phyloP scores from a whole-genome alignment of 2,797 vertebrate genomes.

The Channallabes apus region DNA sequence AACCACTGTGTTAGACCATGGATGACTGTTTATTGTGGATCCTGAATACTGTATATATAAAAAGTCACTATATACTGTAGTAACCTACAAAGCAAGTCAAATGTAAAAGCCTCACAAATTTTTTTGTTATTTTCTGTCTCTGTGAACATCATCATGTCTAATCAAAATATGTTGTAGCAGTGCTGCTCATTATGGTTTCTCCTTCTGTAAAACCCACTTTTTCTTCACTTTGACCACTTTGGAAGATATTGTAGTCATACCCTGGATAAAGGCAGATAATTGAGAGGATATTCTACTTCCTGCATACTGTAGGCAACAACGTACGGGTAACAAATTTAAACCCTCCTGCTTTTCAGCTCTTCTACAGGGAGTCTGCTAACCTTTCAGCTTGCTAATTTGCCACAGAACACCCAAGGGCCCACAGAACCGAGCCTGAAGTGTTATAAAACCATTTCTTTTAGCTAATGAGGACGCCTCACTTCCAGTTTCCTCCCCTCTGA shows the following conservation, averaged over 20 bases:
- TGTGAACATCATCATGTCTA: not conserved
- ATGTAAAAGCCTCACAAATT: not conserved
- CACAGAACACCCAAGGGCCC: conserved; percentile 33
- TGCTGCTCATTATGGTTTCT: not conserved
- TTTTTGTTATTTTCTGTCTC: not conserved
- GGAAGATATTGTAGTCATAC: not conserved
- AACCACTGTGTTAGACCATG: not conserved
- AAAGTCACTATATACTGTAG: not conserved
- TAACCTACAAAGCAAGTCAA: not conserved
- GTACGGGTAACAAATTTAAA: conserved; percentile 12
- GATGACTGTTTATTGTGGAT: not conserved
- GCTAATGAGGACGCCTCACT: conserved; percentile 48
- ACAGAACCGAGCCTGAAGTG: conserved; percentile 25
- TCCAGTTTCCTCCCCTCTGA: conserved; percentile 17
- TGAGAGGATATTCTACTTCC: conserved; percentile 19
- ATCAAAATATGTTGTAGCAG: not conserved
- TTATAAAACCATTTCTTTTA: conserved; percentile 37
- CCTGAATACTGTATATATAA: not conserved
- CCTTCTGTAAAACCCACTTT: not conserved
- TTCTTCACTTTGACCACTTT: not conserved
- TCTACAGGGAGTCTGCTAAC: conserved; percentile 28
- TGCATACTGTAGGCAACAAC: not conserved
- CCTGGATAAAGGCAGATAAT: conserved; percentile 15
- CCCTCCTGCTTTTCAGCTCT: conserved; percentile 13
- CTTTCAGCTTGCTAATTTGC: conserved; percentile 31